Conservation (phyloP, 2,888 invertebrate genomes). For the Drosophila infuscata region DNA sequence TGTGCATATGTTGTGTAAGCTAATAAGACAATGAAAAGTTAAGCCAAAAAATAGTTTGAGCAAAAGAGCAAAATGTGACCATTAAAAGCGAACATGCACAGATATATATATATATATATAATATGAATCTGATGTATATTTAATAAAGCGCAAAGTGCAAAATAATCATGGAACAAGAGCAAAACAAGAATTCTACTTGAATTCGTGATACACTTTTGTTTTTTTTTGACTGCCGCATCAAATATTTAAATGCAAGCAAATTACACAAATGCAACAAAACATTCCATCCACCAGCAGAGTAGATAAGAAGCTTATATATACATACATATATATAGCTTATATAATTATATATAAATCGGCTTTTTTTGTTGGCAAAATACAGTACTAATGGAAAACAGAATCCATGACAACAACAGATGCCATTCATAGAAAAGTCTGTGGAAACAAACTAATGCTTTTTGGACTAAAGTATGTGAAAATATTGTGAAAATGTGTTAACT, state of each 20-base stretch:
- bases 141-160: constrained; percentile 57
- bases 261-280: constrained; percentile 4
- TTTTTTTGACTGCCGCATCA: constrained; percentile 4
- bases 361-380: background rate
- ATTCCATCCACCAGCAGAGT: constrained; percentile 23
- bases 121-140: constrained; percentile 46
- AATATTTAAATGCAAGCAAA: constrained; percentile 26
- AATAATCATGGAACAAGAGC: background rate
- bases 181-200: background rate
- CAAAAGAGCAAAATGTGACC: constrained; percentile 16
- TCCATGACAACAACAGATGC: background rate
- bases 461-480: background rate
- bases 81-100: constrained; percentile 28
- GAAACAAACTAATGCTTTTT: background rate
- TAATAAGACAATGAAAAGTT: constrained; percentile 9
- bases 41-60: constrained; percentile 4
- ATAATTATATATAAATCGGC: background rate
- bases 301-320: constrained; percentile 6
- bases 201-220: constrained; percentile 19
- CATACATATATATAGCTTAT: background rate
- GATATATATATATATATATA: constrained; percentile 4
- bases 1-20: background rate
- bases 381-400: background rate
- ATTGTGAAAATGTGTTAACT: background rate
- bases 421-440: background rate